These are phyloP conservation scores for Apaloderma vittatum DNA, from an alignment of 2,113 vertebrate species.

Conservation along the genomic window DNA sequence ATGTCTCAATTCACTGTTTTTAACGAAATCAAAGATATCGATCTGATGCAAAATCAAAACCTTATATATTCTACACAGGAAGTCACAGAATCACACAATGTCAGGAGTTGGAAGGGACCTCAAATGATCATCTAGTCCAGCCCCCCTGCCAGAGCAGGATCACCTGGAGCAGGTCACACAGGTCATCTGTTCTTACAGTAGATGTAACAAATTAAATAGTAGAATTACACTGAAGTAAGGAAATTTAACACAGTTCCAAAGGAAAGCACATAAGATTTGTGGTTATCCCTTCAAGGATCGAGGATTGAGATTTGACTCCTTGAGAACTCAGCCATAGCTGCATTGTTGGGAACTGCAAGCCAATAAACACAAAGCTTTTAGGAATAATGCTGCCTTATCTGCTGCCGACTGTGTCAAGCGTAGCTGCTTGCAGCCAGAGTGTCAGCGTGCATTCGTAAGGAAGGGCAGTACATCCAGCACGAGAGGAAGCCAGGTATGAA, in stretches of 20 bases:
- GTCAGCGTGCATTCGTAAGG: background rate
- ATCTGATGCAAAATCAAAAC: background rate
- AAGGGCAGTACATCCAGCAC: background rate
- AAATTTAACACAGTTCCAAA: background rate
- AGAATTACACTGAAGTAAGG: background rate
- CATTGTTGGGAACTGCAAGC: background rate
- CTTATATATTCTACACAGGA: background rate
- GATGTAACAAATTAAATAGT: background rate
- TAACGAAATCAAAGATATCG: background rate
- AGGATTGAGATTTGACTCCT: background rate
- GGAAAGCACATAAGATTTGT: background rate
- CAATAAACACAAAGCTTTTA: background rate
- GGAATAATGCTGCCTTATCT: background rate
- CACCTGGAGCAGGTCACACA: too few relatives aligned
- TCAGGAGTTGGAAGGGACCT: too few relatives aligned
- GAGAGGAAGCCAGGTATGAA: background rate
- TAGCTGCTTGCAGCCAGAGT: background rate
- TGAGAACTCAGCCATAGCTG: background rate
- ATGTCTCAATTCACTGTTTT: background rate
- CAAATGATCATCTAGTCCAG: too few relatives aligned
- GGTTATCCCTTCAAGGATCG: background rate
- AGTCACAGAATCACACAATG: background rate
- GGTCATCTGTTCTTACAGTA: background rate
- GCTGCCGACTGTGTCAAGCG: fast-evolving
- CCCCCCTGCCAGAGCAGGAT: too few relatives aligned